A percentile compares a stretch with the other conserved stretches of the same genome.
Conservation (phyloP, 2,888 invertebrate genomes). For the Kryphioiulus occultus region DNA sequence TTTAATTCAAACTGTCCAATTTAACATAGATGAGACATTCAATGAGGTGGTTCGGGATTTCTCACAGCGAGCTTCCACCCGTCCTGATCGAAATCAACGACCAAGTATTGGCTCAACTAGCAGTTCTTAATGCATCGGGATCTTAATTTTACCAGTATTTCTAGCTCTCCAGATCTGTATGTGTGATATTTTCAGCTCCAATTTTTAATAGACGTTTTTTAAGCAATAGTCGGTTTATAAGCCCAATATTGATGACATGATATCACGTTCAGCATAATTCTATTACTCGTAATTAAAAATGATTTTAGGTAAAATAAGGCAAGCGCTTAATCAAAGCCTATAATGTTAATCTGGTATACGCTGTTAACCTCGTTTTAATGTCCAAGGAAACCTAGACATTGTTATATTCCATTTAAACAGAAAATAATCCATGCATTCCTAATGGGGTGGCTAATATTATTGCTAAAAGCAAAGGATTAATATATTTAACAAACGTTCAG, state of each 20-base stretch:
- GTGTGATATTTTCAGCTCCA: conserved; percentile 13
- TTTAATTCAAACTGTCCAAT: too few species aligned
- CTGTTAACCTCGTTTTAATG: not conserved
- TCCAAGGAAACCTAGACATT: not conserved
- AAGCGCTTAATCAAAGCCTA: too few species aligned
- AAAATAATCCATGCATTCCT: too few species aligned
- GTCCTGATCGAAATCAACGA: conserved; percentile 61
- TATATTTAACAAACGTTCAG: not conserved
- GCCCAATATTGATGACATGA: not conserved
- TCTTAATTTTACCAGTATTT: not conserved
- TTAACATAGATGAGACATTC: conserved; percentile 80
- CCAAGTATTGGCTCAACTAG: conserved; percentile 42
- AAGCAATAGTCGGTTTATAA: not conserved
- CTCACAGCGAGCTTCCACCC: conserved; percentile 62
- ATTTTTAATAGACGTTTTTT: not conserved
- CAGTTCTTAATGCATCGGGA: not conserved
- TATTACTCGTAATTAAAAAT: not conserved
- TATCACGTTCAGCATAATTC: not conserved
- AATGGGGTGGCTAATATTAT: too few species aligned
- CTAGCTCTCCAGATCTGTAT: not conserved
- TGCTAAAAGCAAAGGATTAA: too few species aligned
- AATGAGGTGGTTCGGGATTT: conserved; percentile 93
- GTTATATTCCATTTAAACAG: too few species aligned
- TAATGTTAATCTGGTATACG: too few species aligned
- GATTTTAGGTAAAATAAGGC: too few species aligned